Evolutionary conservation across 2,797 vertebrate genomes (phyloP), one percentile per base, ranked within the genome.

Genomic region (Carapus acus): DNA sequence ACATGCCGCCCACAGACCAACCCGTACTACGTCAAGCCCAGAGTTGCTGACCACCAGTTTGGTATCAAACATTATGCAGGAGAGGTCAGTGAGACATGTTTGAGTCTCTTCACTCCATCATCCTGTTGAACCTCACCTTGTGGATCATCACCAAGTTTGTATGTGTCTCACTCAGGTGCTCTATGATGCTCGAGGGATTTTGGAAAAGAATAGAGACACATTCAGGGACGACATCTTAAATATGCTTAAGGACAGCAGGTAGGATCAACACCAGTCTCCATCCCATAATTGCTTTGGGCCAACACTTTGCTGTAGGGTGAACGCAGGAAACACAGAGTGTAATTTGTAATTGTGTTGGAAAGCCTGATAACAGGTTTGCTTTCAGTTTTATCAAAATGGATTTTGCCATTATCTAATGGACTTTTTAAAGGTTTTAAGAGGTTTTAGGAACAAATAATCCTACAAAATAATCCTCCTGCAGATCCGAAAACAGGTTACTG

Each of bases 51-150:
- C 74, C 88, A 92, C 79, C 93, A 96, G 80, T 96, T 95, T 79
- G 93, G 93, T 23, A 94, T 95, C 76, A 93, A 88, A 49, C 93
- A 96, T 79, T 96, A 96, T 18, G 93, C 93, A 13, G 93, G 93
- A 56, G 92, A 96, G 91, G 93, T 95, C 73, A 80, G 85, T 77
- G 1, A 15, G 4, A 17, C 3, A 8, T 3, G 43, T 23, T 8
- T n/a, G 8, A 55, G 4, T 15, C 1, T 0, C 21, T 16, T 37
- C 2, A 16, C 16, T 4, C 42, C 11, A 37, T 5, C 7, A 14
- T 1, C 2, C 22, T 15, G 23, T 19, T 27, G 1, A 9, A 12
- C 22, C 8, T n/a, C 19, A 1, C 4, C n/a, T 9, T 23, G 23
- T 27, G 22, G 16, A 29, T 44, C 6, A 48, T 43, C 6, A 43